Conservation (phyloP, 2,797 vertebrate genomes). For the Semaprochilodus insignis region DNA sequence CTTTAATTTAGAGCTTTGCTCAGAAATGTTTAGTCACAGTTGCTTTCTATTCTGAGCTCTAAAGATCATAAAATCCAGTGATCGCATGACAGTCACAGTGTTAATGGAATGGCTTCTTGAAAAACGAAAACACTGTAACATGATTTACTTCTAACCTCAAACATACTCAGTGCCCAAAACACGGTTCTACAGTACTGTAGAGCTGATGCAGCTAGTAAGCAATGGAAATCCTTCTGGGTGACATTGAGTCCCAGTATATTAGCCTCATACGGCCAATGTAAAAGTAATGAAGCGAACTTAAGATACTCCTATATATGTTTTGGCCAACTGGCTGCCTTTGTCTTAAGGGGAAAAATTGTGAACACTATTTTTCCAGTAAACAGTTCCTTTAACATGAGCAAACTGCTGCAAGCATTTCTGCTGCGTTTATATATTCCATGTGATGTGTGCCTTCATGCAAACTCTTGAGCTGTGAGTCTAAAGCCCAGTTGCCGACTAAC, state of each 20-base stretch:
- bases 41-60: slow-evolving; percentile 23
- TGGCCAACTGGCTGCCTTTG: not conserved
- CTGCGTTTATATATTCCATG: not conserved
- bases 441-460: not conserved
- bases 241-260: not conserved
- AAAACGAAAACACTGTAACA: not conserved
- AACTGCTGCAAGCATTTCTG: not conserved
- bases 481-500: not conserved
- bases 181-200: too few species aligned
- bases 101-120: not conserved
- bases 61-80: slow-evolving; percentile 23
- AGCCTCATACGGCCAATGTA: not conserved
- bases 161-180: too few species aligned
- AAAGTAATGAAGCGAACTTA: not conserved
- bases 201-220: not conserved
- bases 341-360: not conserved
- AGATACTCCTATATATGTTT: not conserved
- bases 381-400: not conserved
- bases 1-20: slow-evolving; percentile 22
- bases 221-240: not conserved
- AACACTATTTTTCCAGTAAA: not conserved
- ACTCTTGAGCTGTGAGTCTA: not conserved
- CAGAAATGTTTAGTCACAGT: slow-evolving; percentile 27
- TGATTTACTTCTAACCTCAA: not conserved
- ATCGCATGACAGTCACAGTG: not conserved